Base-by-base conservation (phyloP, 2,888 invertebrate species). In the Rhingia campestris region DNA sequence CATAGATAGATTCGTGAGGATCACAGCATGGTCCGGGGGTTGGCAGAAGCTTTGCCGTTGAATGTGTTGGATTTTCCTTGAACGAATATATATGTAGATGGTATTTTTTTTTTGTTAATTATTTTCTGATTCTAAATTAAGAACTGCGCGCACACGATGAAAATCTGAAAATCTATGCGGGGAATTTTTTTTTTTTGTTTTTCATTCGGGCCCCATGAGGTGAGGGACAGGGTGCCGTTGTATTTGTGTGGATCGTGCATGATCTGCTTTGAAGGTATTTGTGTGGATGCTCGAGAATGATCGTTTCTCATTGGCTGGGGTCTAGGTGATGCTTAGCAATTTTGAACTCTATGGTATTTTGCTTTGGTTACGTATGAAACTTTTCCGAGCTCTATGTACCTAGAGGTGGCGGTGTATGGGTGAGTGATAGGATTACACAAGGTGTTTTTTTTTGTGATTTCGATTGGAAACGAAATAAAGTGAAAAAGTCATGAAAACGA, bases 391-490 rank as follows among this genome's bases (percentile, higher is more conserved):
- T 59, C 53, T 74, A 33, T 74, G 58, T 80, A 64, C 14, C 22
- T 39, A 10, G n/a, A 3, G 32, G 5, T 47, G 33, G 37, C 39
- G 9, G 4, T 43, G 84, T 84, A 56, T 69, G 32, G 64, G 84
- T 84, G 49, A 75, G 74, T 70, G 84, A 84, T 84, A 84, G 84
- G 80, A 84, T 84, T 84, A 84, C 84, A 84, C 84, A 80, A 84
- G 84, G 84, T 84, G 74, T 45, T 67, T 74, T 81, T 74, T 70
- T 51, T 61, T 70, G 45, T 53, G 12, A 49, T 32, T 12, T 45
- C 14, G 41, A 47, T 74, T 59, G 41, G 53, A 70, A 41, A 74
- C 33, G 53, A 56, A 79, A 69, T 35, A 41, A 56, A 58, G 47
- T 10, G 7, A 54, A 64, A 53, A 47, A 54, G 12, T 6, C 49